Conservation (phyloP, 2,113 vertebrate species). For the Micromys minutus region DNA sequence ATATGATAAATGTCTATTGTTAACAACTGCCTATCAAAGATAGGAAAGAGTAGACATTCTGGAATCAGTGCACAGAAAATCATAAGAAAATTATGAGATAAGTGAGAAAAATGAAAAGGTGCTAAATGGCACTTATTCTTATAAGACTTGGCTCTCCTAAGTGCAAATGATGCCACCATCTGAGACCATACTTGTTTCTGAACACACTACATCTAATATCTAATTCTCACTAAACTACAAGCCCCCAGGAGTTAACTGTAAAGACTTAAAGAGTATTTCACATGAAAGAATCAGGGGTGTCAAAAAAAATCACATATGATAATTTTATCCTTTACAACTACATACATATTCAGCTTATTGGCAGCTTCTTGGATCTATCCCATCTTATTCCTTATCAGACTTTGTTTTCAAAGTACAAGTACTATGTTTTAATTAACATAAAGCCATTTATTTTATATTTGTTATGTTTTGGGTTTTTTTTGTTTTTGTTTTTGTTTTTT, state of each 20-base stretch:
- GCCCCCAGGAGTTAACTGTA: neutral
- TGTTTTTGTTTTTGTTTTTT: no score
- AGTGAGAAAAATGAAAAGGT: neutral
- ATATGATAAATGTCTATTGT: neutral
- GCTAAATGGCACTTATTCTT: neutral
- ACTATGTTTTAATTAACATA: constrained; percentile 19
- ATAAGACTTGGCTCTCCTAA: neutral
- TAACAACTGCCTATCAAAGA: neutral
- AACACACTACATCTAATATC: neutral
- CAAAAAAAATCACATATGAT: constrained; percentile 16
- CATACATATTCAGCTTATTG: neutral
- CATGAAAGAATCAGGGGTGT: neutral
- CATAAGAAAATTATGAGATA: neutral
- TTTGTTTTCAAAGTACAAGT: neutral
- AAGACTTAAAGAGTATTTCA: constrained; percentile 44
- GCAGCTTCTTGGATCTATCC: neutral
- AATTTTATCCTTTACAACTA: constrained; percentile 36
- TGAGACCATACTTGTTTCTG: constrained; percentile 12
- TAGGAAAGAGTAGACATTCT: neutral
- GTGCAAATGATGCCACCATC: neutral
- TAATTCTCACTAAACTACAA: constrained; percentile 10
- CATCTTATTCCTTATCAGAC: neutral
- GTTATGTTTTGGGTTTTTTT: no score
- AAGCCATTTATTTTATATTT: neutral
- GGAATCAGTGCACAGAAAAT: neutral